Percentiles rank a stretch among this genome's conserved stretches.
Conservation (phyloP, 1,140 invertebrate species). For the Myzus persicae region DNA sequence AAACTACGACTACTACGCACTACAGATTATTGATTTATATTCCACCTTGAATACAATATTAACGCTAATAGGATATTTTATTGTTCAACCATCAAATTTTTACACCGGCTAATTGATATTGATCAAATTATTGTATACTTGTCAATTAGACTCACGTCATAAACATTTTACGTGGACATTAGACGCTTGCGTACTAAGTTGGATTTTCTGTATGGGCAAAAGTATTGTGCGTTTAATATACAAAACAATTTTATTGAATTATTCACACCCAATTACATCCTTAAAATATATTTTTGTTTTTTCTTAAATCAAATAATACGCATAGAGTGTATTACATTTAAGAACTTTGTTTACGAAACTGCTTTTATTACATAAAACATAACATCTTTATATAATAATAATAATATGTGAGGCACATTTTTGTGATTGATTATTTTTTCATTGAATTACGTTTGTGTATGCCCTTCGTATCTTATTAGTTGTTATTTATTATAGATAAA, state of each 20-base stretch:
- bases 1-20: neutral
- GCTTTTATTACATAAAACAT: neutral
- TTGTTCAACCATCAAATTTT: neutral
- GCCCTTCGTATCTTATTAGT: conserved; percentile 5
- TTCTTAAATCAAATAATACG: neutral
- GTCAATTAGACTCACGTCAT: conserved; percentile 15
- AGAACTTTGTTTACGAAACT: neutral
- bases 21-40: neutral
- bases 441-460: neutral
- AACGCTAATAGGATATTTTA: neutral
- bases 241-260: neutral
- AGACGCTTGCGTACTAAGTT: neutral
- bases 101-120: neutral
- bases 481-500: neutral
- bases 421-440: neutral
- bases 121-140: conserved; percentile 2
- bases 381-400: neutral
- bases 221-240: neutral
- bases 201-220: neutral
- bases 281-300: neutral
- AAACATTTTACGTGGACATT: neutral
- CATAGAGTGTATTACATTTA: neutral
- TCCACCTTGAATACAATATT: neutral
- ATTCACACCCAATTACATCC: too few species aligned
- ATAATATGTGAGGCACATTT: neutral